These are phyloP conservation scores for Paracyprichromis sp. DNA, from an alignment of 2,113 vertebrate species.

Conservation along the genomic window DNA sequence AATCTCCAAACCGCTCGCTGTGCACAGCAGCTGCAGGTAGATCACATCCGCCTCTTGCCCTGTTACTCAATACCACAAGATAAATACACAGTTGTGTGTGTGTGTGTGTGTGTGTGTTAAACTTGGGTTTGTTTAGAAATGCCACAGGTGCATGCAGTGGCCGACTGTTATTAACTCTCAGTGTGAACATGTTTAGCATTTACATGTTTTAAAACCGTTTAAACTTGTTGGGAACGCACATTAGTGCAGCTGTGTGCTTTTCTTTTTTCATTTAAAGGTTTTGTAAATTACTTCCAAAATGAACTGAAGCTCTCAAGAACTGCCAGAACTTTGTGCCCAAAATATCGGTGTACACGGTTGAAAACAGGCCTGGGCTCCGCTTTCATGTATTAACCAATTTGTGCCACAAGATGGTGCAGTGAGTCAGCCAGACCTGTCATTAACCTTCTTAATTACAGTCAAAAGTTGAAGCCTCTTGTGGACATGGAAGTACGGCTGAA, in stretches of 20 bases:
- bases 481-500: not conserved
- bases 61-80: conserved; percentile 25
- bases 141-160: not conserved
- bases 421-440: not conserved
- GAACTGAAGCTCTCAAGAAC: not conserved
- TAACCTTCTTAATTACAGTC: not conserved
- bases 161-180: not conserved
- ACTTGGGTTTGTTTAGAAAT: not conserved
- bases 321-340: not conserved
- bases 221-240: not conserved
- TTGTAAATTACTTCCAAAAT: not conserved
- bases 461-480: fast-evolving
- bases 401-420: not conserved
- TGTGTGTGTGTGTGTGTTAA: not conserved
- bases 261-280: not conserved
- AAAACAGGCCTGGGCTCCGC: not conserved
- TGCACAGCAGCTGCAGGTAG: conserved; percentile 45
- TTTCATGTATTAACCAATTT: not conserved
- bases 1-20: conserved; percentile 36
- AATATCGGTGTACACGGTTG: not conserved
- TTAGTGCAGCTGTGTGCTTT: not conserved
- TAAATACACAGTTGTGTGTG: not conserved
- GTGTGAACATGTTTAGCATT: not conserved
- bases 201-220: not conserved
- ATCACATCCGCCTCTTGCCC: conserved; percentile 35